Base-by-base conservation (phyloP, 2,797 vertebrate species). In the Sciurus vulgaris region DNA sequence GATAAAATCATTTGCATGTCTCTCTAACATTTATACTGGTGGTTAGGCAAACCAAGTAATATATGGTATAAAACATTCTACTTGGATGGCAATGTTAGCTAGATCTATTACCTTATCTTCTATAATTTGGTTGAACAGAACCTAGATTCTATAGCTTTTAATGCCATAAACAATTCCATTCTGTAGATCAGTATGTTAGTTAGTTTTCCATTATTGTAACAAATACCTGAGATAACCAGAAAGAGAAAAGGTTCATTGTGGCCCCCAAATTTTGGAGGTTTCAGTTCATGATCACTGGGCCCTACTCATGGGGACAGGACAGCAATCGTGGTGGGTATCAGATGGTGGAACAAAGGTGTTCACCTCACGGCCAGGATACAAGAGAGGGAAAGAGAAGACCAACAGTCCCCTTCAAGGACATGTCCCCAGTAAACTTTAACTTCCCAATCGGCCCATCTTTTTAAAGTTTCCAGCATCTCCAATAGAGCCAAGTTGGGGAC, bases 71-170 rank as follows among this genome's bases (percentile, higher is more conserved):
- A 91, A 85, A 44, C 14, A 33, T 30, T 67, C 15, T 51, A 20
- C 33, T 72, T 84, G 78, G 59, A 56, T 72, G 22, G 12, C 49
- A 49, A 3, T 44, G 9, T 51, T 94, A 74, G 67, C 41, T 94
- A 35, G 73, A 77, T 54, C 17, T 77, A 2, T 92, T 83, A 63
- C 44, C 70, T 49, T 65, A 26, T 54, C 61, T 44, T 73, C 17
- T 89, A 2, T 61, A 77, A 73, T 86, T 91, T 61, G 78, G 13
- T 87, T 90, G 47, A 92, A 35, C 7, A 38, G 83, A 91, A 89
- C 30, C 56, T 74, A 96, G 74, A 56, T 65, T 78, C 17, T 30
- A 49, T 12, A 59, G 44, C 49, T 54, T 95, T 92, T 74, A 82
- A 87, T 94, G 70, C 33, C 14, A 38, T n/a, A 44, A 84, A 56